These are phyloP conservation scores for Andrena praecox DNA, from an alignment of 2,888 invertebrate species.

Conservation along the genomic window DNA sequence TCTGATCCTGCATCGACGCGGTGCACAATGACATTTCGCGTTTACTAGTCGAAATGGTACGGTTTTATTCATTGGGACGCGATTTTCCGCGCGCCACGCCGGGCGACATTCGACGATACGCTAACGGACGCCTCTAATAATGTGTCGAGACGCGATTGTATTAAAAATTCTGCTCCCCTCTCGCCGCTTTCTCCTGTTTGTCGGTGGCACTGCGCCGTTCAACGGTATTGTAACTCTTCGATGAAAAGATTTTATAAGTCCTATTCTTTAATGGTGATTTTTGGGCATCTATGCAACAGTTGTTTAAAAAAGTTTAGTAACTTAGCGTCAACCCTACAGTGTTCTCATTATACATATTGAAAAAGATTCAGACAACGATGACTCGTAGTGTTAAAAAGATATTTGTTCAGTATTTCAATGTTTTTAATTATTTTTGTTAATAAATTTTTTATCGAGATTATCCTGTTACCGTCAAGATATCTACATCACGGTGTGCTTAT, in stretches of 20 bases:
- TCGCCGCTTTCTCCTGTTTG: conserved; percentile 6
- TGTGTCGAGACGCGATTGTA: conserved; percentile 51
- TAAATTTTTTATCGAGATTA: too few species aligned
- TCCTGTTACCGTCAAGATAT: too few species aligned
- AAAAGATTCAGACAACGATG: too few species aligned
- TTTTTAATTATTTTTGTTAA: too few species aligned
- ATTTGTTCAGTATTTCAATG: too few species aligned
- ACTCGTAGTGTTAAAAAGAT: too few species aligned
- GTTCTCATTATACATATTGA: too few species aligned
- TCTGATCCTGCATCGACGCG: conserved; percentile 30
- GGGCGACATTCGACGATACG: conserved; percentile 24
- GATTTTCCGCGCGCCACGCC: conserved; percentile 40
- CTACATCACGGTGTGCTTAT: too few species aligned
- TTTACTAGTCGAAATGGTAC: conserved; percentile 44
- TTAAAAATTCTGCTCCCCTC: conserved; percentile 43
- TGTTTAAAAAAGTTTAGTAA: too few species aligned
- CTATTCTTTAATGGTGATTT: too few species aligned
- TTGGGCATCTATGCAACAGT: neutral
- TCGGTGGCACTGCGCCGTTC: conserved; percentile 1
- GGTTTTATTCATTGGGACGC: conserved; percentile 46
- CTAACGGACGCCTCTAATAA: conserved; percentile 54
- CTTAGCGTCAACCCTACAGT: too few species aligned
- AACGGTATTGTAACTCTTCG: conserved; percentile 28
- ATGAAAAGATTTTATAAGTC: conserved; percentile 37
- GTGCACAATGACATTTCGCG: conserved; percentile 42